Evolutionary conservation across 2,113 vertebrate genomes (phyloP).

Genomic region (Petroica traversi): DNA sequence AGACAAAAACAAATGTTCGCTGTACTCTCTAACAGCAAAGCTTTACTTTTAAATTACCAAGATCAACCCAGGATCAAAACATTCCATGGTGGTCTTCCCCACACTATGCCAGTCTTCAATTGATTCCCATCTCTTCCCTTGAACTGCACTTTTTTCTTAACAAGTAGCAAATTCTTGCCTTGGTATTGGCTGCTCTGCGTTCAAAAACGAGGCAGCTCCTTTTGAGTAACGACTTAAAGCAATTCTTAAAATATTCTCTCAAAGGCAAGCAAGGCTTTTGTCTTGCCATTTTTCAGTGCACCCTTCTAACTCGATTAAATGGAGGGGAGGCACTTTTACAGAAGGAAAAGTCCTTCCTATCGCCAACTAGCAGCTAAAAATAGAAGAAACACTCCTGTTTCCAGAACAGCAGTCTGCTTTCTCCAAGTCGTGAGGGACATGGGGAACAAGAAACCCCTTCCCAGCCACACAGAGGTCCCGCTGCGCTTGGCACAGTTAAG

Average conservation of each 20-base stretch:
- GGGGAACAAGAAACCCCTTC: accelerated
- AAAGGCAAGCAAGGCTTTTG: neutral
- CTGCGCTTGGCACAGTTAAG: neutral
- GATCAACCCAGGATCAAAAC: neutral
- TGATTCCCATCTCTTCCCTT: neutral
- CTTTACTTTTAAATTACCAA: neutral
- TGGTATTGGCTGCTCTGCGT: accelerated
- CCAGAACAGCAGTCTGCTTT: too few relatives aligned
- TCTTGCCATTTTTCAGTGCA: neutral
- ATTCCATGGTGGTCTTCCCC: neutral
- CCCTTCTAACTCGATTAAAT: neutral
- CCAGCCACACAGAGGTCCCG: accelerated
- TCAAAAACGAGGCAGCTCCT: neutral
- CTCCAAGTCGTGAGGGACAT: accelerated
- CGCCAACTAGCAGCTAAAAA: neutral
- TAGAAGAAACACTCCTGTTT: accelerated
- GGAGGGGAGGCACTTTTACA: neutral
- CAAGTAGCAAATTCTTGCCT: neutral
- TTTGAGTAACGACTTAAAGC: neutral
- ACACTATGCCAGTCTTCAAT: neutral
- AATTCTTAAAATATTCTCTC: neutral
- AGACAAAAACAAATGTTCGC: accelerated
- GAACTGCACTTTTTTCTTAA: accelerated
- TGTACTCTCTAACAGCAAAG: neutral
- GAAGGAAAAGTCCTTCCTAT: neutral